Evolutionary conservation across 2,113 vertebrate species (phyloP).

Genomic region (Microtus montanus): DNA sequence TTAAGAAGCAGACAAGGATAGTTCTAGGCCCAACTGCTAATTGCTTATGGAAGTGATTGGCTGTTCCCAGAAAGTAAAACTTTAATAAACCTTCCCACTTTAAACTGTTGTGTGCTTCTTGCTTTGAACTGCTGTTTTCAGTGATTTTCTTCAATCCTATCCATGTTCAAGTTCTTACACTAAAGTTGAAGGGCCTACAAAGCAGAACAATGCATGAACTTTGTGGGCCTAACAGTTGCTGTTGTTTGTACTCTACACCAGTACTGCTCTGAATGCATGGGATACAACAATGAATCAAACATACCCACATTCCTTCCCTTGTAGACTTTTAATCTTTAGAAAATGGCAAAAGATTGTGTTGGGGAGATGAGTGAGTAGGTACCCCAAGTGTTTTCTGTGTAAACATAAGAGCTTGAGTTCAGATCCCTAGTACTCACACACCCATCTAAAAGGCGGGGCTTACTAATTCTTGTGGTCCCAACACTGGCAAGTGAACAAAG

Average conservation of each 20-base stretch:
- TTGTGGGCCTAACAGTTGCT: background rate
- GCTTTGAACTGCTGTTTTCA: conserved; percentile 55
- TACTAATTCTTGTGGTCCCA: background rate
- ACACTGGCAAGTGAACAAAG: background rate
- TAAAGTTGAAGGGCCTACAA: background rate
- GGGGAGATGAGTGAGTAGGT: background rate
- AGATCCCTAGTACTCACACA: background rate
- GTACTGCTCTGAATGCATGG: background rate
- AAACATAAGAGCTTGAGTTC: background rate
- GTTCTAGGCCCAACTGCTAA: conserved; percentile 46
- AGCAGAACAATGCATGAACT: background rate
- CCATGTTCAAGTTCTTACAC: background rate
- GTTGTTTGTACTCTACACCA: background rate
- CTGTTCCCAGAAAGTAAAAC: conserved; percentile 64
- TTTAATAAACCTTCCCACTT: conserved; percentile 75
- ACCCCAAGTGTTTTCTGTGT: too few species aligned
- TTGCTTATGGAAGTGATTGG: conserved; percentile 63
- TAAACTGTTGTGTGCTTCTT: conserved; percentile 64
- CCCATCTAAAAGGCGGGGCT: background rate
- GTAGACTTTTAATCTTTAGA: background rate
- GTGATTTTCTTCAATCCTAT: background rate
- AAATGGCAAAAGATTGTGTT: background rate
- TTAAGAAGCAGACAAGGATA: conserved; percentile 31
- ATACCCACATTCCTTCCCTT: background rate
- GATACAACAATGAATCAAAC: background rate